These are phyloP conservation scores for Pristionchus exspectatus DNA, from an alignment of 2,888 invertebrate genomes.

Conservation along the genomic window DNA sequence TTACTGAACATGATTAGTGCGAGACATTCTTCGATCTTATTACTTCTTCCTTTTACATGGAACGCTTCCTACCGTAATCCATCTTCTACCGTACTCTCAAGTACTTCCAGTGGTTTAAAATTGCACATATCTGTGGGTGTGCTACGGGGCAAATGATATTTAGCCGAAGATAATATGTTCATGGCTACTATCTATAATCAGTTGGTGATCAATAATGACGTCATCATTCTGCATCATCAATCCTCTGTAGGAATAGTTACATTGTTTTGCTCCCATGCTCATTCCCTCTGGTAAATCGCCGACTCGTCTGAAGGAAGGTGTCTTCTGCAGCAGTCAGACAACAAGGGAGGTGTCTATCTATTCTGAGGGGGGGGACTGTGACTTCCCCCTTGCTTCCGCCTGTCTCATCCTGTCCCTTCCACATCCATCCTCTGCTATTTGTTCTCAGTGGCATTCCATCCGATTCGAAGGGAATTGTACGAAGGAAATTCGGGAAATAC, in stretches of 20 bases:
- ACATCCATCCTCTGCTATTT: background rate
- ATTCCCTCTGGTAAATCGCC: background rate
- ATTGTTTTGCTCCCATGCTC: background rate
- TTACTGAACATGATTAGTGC: slow-evolving; percentile 37
- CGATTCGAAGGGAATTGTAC: too few species aligned
- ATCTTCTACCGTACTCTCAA: background rate
- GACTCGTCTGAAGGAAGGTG: background rate
- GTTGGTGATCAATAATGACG: background rate
- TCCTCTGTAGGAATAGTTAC: background rate
- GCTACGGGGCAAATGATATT: background rate
- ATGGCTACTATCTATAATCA: background rate
- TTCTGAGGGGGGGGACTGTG: background rate
- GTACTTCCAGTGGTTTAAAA: background rate
- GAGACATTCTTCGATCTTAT: background rate
- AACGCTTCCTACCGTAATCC: background rate
- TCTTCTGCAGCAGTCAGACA: background rate
- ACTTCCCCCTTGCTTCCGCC: background rate
- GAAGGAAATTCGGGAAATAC: too few species aligned
- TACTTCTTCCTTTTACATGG: background rate
- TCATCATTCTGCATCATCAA: background rate
- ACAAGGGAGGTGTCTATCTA: background rate
- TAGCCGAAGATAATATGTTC: background rate
- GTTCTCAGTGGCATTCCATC: too few species aligned
- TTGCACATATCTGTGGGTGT: background rate
- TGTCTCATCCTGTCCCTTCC: background rate